A percentile compares a stretch with the other conserved stretches of the same genome.
Evolutionary conservation across 2,888 invertebrate species (phyloP).

Genomic region (Fissipunctia ypsillon): DNA sequence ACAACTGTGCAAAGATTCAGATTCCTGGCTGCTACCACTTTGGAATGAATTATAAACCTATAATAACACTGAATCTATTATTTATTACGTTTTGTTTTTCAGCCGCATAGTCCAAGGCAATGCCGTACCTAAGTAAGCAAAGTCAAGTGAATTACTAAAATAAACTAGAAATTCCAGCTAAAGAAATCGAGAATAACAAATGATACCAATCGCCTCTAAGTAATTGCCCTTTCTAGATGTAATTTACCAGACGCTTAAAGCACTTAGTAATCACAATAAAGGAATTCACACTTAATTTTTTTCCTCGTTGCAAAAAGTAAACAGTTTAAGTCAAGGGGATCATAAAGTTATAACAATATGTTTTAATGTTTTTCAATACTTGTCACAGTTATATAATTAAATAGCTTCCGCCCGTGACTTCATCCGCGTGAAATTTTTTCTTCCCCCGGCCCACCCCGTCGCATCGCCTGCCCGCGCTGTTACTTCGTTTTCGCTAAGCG

Average conservation of each 20-base stretch:
- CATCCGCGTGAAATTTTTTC: no score
- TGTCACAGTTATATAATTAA: no score
- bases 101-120: neutral
- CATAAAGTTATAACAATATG: neutral
- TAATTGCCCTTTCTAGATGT: slow-evolving; percentile 65
- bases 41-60: neutral
- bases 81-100: slow-evolving; percentile 4
- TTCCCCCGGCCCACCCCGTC: no score
- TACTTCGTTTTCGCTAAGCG: no score
- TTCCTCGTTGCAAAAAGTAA: neutral
- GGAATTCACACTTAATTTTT: slow-evolving; percentile 12
- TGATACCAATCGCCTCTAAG: slow-evolving; percentile 62
- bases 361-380: neutral
- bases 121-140: slow-evolving; percentile 29
- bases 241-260: slow-evolving; percentile 60
- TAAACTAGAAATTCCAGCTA: slow-evolving; percentile 44
- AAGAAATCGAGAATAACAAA: slow-evolving; percentile 61
- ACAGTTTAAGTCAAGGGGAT: neutral
- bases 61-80: slow-evolving; percentile 1
- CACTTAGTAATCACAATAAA: slow-evolving; percentile 55
- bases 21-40: neutral
- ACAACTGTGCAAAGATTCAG: neutral
- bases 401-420: no score
- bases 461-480: no score
- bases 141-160: slow-evolving; percentile 44